These are phyloP conservation scores for Holothuria leucospilota DNA, from an alignment of 53 echinoderm and acorn worm species.

Conservation along the genomic window DNA sequence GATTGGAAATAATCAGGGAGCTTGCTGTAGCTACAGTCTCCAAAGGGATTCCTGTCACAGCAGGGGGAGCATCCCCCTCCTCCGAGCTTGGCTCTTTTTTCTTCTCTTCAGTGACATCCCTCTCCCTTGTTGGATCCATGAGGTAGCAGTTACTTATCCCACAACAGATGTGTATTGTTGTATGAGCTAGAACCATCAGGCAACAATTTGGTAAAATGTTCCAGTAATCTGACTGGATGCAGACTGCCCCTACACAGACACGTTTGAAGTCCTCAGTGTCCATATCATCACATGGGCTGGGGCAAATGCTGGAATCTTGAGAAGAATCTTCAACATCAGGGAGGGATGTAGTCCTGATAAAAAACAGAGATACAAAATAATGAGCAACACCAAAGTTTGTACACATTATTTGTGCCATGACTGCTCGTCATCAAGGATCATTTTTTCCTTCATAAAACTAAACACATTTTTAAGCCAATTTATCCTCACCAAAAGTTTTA, in stretches of 20 bases:
- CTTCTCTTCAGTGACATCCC: constrained; percentile 15
- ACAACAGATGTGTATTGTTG: constrained; percentile 43
- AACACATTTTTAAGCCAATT: too few species aligned
- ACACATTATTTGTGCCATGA: too few species aligned
- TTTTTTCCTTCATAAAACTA: too few species aligned
- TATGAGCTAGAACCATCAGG: constrained; percentile 60
- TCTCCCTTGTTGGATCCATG: neutral
- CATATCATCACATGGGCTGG: constrained; percentile 12
- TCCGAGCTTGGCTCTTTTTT: constrained; percentile 16
- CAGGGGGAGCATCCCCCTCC: neutral
- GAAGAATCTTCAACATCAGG: constrained; percentile 6
- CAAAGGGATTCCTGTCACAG: neutral
- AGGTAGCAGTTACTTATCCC: constrained; percentile 4
- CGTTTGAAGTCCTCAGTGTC: constrained; percentile 22
- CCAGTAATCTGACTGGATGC: constrained; percentile 48
- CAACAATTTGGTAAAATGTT: constrained; percentile 56
- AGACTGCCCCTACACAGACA: constrained; percentile 22
- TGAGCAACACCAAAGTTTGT: neutral
- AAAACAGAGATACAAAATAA: neutral
- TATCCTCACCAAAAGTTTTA: too few species aligned
- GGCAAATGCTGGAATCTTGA: neutral
- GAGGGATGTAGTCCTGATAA: constrained; percentile 27
- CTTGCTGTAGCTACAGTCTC: neutral
- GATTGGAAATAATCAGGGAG: constrained; percentile 30
- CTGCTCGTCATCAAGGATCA: too few species aligned